These are phyloP conservation scores for Hydropsyche betteni DNA, from an alignment of 2,888 invertebrate species.

Conservation along the genomic window DNA sequence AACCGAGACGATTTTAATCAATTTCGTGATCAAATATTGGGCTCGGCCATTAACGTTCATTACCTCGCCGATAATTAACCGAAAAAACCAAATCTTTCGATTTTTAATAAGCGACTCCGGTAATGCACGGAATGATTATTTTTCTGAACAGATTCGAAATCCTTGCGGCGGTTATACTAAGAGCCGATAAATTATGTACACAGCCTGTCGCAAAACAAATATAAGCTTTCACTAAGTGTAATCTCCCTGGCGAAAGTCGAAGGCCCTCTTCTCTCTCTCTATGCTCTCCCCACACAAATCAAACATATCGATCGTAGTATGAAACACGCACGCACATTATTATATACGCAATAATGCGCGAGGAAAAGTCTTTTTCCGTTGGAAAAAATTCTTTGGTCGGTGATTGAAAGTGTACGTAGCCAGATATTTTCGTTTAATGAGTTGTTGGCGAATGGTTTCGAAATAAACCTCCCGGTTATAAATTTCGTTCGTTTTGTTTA, in stretches of 20 bases:
- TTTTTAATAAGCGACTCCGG: no score
- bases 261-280: conserved; percentile 7
- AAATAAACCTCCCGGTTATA: no score
- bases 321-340: conserved; percentile 36
- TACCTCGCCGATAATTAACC: conserved; percentile 12
- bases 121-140: not conserved
- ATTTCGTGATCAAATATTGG: no score
- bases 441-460: not conserved
- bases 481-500: no score
- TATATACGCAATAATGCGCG: conserved; percentile 5
- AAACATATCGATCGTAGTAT: conserved; percentile 37
- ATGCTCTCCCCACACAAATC: conserved; percentile 24
- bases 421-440: no score
- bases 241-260: conserved; percentile 36
- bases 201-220: conserved; percentile 46
- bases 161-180: conserved; percentile 18
- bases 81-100: not conserved
- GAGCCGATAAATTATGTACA: conserved; percentile 48
- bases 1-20: conserved; percentile 5
- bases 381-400: conserved; percentile 8
- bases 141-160: conserved; percentile 39
- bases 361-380: conserved; percentile 7
- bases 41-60: no score
- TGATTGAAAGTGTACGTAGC: no score
- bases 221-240: conserved; percentile 46